Base-by-base conservation (phyloP, 2,888 invertebrate genomes). In the Crepidodera aurea region DNA sequence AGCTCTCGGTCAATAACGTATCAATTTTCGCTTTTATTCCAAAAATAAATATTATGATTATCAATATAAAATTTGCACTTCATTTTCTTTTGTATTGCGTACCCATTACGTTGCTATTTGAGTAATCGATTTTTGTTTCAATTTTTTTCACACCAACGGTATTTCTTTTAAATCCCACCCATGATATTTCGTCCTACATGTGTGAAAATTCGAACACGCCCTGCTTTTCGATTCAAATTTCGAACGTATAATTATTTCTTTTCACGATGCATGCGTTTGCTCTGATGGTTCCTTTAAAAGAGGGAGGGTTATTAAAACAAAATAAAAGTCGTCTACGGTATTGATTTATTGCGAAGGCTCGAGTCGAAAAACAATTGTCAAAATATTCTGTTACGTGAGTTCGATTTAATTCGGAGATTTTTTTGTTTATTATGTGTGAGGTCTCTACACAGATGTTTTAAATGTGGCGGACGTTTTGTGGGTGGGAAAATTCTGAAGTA, bases 291-390 rank as follows among this genome's bases (percentile, higher is more conserved):
- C 34, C 32, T 37, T 56, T 40, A 46, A 42, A 42, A 25, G 51
- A 25, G 54, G 69, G 72, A 69, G 59, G 64, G 69, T 69, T 70
- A 71, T 71, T 72, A 72, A 71, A 69, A 69, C 64, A 64, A 65
- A 69, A 69, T 71, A 70, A 70, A 71, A 61, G 62, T 63, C 65
- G 64, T 62, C 61, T 40, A 55, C 59, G 50, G 65, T 56, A 44
- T 57, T 71, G 72, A 72, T 72, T 72, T 72, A 72, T 65, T 42
- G 64, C 51, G 42, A 29, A 12, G 46, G 13, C 46, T 40, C 37
- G 50, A 65, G 48, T 58, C 63, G 56, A 60, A 65, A 66, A 71
- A 68, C 70, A 70, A 70, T 71, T 65, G 69, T 69, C 67, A 69
- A 71, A 70, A 71, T 69, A 71, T 68, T 69, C 67, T 64, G 19